phyloP scores from a whole-genome alignment of 2,888 invertebrate genomes.

The Congeria kusceri region DNA sequence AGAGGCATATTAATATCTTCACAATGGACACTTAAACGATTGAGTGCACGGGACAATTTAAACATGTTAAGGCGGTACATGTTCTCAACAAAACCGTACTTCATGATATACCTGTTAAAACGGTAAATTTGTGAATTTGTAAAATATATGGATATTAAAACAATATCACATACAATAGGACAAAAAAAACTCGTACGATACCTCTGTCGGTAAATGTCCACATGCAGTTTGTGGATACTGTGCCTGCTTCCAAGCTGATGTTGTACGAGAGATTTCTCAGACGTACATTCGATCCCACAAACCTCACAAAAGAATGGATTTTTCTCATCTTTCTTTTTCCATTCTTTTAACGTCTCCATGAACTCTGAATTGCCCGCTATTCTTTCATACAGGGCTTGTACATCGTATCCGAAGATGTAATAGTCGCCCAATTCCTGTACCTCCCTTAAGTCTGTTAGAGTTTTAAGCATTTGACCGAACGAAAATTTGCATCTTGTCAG shows the following conservation, averaged over 20 bases:
- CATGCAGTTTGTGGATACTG: slow-evolving; percentile 35
- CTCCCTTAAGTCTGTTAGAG: not conserved
- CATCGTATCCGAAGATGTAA: slow-evolving; percentile 26
- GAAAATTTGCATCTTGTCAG: not conserved
- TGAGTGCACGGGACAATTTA: no score
- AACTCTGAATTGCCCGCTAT: not conserved
- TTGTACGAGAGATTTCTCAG: slow-evolving; percentile 12
- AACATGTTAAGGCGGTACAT: no score
- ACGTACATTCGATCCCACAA: slow-evolving; percentile 29
- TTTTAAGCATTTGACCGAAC: slow-evolving; percentile 15
- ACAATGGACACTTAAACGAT: no score
- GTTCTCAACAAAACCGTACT: no score
- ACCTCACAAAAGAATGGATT: slow-evolving; percentile 23
- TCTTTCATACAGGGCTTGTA: slow-evolving; percentile 25
- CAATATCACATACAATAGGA: no score
- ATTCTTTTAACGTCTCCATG: slow-evolving; percentile 1
- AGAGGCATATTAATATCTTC: no score
- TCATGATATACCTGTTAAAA: no score
- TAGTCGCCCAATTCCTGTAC: slow-evolving; percentile 35
- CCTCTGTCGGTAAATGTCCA: slow-evolving; percentile 4
- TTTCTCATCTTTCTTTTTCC: not conserved
- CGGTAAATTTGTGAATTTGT: no score
- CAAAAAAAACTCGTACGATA: no score
- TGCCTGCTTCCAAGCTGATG: slow-evolving; percentile 31
- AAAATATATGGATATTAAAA: no score